Evolutionary conservation across 2,888 invertebrate species (phyloP).

Genomic region (Eupeodes luniger): DNA sequence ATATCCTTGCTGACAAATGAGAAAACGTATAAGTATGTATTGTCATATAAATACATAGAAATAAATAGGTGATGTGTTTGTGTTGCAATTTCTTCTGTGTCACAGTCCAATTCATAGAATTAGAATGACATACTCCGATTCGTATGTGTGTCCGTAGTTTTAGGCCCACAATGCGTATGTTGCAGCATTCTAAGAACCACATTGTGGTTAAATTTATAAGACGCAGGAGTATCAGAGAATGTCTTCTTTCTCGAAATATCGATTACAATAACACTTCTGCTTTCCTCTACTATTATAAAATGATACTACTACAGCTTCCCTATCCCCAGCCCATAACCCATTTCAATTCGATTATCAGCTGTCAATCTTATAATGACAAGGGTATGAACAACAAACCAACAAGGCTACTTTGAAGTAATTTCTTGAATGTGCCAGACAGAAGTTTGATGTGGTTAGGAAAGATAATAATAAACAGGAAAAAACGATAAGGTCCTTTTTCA

Average conservation of each 20-base stretch:
- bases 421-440: not conserved
- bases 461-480: not conserved
- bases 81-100: slow-evolving; percentile 21
- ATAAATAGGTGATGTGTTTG: not conserved
- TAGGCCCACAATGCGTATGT: slow-evolving; percentile 6
- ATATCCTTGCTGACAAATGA: slow-evolving; percentile 20
- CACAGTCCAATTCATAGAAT: not conserved
- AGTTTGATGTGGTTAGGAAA: not conserved
- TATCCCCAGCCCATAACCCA: not conserved
- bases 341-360: slow-evolving; percentile 33
- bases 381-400: slow-evolving; percentile 11
- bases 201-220: not conserved
- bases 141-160: slow-evolving; percentile 7
- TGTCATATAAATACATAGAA: slow-evolving; percentile 8
- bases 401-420: slow-evolving; percentile 10
- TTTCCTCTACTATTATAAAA: too few relatives aligned
- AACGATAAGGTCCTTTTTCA: not conserved
- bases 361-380: slow-evolving; percentile 31
- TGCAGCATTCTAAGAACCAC: slow-evolving; percentile 13
- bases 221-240: slow-evolving; percentile 8
- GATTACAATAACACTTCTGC: slow-evolving; percentile 29
- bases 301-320: not conserved
- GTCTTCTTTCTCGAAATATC: slow-evolving; percentile 37
- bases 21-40: slow-evolving; percentile 17
- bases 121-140: too few relatives aligned